These are phyloP conservation scores for Eutolmus rufibarbis DNA, from an alignment of 2,888 invertebrate genomes.

Conservation along the genomic window DNA sequence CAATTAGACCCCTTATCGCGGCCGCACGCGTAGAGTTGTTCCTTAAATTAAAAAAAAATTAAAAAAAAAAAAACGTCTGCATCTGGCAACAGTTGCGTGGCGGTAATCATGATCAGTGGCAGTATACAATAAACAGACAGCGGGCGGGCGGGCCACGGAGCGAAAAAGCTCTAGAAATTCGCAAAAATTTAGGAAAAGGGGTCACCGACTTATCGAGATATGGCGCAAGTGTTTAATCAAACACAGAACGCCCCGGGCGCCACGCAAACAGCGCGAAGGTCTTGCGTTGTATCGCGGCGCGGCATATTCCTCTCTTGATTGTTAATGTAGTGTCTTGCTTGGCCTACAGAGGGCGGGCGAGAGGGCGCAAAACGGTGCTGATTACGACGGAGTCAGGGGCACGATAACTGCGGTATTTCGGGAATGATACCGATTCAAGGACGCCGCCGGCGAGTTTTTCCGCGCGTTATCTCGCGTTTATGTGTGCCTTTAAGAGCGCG, in stretches of 20 bases:
- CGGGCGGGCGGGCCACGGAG: not conserved
- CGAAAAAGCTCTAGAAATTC: not conserved
- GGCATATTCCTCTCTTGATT: not conserved
- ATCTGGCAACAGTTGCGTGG: conserved; percentile 1
- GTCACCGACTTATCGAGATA: conserved; percentile 40
- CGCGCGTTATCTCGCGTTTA: not conserved
- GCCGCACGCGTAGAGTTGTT: not conserved
- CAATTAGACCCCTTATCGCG: not conserved
- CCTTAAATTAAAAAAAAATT: not conserved
- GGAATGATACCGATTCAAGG: conserved; percentile 27
- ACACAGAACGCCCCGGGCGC: not conserved
- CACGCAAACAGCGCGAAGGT: not conserved
- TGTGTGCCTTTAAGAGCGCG: not conserved
- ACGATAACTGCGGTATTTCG: conserved; percentile 21
- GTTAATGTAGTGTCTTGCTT: not conserved
- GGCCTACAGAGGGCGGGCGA: not conserved
- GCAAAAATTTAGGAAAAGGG: conserved; percentile 31
- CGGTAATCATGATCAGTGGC: not conserved
- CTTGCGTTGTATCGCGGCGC: not conserved
- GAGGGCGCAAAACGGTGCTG: not conserved
- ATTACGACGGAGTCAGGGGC: conserved; percentile 9
- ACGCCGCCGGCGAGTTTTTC: conserved; percentile 10
- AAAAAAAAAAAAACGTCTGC: not conserved
- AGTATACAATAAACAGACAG: not conserved
- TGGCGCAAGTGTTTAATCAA: conserved; percentile 17